phyloP scores from a whole-genome alignment of 2,797 vertebrate genomes.

The Pipistrellus kuhlii region DNA sequence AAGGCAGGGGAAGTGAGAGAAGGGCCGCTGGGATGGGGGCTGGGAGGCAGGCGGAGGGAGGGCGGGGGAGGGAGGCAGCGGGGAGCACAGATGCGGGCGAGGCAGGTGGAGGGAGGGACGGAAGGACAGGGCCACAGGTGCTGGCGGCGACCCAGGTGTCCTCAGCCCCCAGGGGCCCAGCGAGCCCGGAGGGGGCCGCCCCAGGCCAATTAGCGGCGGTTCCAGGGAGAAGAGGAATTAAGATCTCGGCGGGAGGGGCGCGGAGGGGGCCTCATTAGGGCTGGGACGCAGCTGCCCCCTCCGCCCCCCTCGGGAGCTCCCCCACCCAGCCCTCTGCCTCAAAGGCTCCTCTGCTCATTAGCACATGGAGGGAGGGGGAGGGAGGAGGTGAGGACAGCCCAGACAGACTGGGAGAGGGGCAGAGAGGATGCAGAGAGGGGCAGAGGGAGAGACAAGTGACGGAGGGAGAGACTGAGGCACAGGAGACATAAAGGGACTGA shows the following conservation, averaged over 20 bases:
- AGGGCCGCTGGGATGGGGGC: background rate
- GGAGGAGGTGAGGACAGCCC: background rate
- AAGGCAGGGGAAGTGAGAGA: background rate
- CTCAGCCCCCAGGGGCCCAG: constrained; percentile 46
- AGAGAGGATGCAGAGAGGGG: background rate
- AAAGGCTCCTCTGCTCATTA: constrained; percentile 80
- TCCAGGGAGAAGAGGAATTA: constrained; percentile 73
- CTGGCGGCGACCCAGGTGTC: constrained; percentile 73
- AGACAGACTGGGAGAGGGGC: background rate
- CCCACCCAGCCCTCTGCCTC: constrained; percentile 65
- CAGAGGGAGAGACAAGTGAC: background rate
- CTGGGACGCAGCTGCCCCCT: constrained; percentile 79
- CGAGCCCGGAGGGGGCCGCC: constrained; percentile 58
- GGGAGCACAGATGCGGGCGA: background rate
- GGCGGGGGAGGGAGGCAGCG: background rate
- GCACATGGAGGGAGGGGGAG: constrained; percentile 52
- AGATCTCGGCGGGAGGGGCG: constrained; percentile 74
- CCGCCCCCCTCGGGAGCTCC: constrained; percentile 54
- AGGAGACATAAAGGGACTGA: background rate
- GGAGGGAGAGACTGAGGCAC: background rate
- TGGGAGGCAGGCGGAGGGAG: background rate
- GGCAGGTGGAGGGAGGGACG: constrained; percentile 16
- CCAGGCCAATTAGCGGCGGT: constrained; percentile 74
- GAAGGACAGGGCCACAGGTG: constrained; percentile 76
- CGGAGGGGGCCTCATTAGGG: constrained; percentile 78